A percentile compares a stretch with the other conserved stretches of the same genome.
Conservation (phyloP, 35 echinoderm and acorn worm species). For the Acanthaster planci region DNA sequence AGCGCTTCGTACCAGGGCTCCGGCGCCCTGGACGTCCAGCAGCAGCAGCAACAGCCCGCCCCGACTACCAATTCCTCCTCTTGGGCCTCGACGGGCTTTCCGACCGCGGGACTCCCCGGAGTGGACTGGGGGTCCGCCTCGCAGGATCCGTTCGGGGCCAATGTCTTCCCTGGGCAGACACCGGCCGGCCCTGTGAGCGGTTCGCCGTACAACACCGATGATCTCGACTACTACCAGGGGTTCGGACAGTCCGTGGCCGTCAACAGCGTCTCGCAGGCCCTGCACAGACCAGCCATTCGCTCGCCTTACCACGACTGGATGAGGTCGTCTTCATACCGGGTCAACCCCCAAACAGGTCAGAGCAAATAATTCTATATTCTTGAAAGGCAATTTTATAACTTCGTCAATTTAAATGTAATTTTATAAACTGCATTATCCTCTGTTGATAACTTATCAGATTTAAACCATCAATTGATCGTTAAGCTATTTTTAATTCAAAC, state of each 20-base stretch:
- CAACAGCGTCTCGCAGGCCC: not conserved
- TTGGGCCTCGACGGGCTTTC: constrained; percentile 2
- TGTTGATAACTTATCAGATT: no score
- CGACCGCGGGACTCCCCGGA: not conserved
- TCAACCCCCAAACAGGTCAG: constrained; percentile 18
- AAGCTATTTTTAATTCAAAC: no score
- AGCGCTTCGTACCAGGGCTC: not conserved
- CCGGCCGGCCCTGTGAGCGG: not conserved
- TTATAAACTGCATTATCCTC: no score
- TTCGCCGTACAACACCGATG: not conserved
- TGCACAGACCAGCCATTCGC: not conserved
- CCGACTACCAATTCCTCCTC: not conserved
- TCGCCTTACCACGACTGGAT: constrained; percentile 25
- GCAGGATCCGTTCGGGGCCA: not conserved
- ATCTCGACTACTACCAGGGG: constrained; percentile 2
- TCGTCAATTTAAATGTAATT: no score
- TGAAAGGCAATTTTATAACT: no score
- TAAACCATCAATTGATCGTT: no score
- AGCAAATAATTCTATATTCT: not conserved
- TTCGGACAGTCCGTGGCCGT: not conserved
- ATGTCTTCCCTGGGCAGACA: not conserved
- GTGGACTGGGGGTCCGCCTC: not conserved
- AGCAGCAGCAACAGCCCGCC: not conserved
- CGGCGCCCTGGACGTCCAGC: not conserved
- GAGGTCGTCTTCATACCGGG: constrained; percentile 1